phyloP scores from a whole-genome alignment of 2,113 vertebrate species.

The Prionailurus viverrinus region DNA sequence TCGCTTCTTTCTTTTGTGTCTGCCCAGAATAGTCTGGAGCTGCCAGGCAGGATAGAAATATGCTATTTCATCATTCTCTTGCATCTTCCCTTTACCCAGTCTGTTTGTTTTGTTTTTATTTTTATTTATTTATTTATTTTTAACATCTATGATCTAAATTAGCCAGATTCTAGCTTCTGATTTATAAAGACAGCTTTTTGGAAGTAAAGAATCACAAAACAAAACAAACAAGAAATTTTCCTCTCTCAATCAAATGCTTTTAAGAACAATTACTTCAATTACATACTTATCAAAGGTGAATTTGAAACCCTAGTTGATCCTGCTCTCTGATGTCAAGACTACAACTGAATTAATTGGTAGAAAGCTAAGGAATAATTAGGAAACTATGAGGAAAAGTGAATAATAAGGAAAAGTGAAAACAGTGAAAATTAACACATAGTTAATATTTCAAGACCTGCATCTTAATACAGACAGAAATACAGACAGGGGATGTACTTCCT shows the following conservation, averaged over 20 bases:
- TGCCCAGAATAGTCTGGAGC: not conserved
- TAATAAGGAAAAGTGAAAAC: not conserved
- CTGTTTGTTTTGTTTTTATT: not conserved
- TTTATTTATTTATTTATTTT: not conserved
- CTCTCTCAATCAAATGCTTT: not conserved
- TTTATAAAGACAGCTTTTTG: not conserved
- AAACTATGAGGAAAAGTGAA: not conserved
- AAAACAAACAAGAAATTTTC: not conserved
- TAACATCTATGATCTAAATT: not conserved
- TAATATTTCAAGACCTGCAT: not conserved
- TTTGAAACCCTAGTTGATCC: not conserved
- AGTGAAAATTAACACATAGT: not conserved
- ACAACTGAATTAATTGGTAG: not conserved
- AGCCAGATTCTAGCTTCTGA: not conserved
- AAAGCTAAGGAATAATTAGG: not conserved
- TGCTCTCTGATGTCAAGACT: not conserved
- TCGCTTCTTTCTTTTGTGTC: not conserved
- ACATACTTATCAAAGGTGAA: not conserved
- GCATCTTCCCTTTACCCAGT: not conserved
- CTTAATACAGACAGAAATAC: not conserved
- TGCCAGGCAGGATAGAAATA: not conserved
- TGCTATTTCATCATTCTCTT: not conserved
- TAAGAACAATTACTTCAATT: constrained; percentile 20
- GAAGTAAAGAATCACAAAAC: constrained; percentile 1
- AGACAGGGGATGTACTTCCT: not conserved